These are phyloP conservation scores for Mamestra brassicae DNA, from an alignment of 2,888 invertebrate species.

Conservation along the genomic window DNA sequence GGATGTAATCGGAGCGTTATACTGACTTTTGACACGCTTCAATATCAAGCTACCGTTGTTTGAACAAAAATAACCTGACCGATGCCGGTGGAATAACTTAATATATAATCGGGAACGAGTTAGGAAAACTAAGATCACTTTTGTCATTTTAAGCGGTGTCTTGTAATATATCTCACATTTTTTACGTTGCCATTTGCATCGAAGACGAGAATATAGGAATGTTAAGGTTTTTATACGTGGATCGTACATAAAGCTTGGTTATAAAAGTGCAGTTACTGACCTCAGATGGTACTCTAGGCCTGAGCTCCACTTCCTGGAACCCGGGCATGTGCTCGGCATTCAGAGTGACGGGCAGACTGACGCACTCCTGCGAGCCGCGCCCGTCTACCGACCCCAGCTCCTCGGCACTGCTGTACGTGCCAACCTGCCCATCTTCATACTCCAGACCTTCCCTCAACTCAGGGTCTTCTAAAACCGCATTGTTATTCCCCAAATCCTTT, in stretches of 20 bases:
- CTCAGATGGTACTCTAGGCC: constrained; percentile 87
- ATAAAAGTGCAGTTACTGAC: constrained; percentile 70
- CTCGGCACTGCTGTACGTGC: constrained; percentile 87
- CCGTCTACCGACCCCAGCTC: constrained; percentile 86
- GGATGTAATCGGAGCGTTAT: constrained; percentile 35
- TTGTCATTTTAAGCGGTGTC: not conserved
- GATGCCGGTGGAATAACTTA: not conserved
- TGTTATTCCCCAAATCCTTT: constrained; percentile 87
- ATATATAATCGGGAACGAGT: not conserved
- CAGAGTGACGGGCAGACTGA: constrained; percentile 87
- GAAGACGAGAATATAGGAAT: not conserved
- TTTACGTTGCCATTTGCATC: not conserved
- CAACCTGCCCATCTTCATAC: constrained; percentile 82
- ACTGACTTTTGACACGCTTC: constrained; percentile 53
- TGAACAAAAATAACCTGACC: not conserved
- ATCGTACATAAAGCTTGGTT: constrained; percentile 1
- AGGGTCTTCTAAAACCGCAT: constrained; percentile 88
- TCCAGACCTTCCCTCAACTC: constrained; percentile 83
- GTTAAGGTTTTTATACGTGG: not conserved
- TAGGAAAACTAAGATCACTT: too few species aligned
- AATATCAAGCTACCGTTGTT: constrained; percentile 16
- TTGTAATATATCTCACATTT: not conserved
- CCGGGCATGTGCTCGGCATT: constrained; percentile 88
- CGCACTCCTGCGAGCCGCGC: constrained; percentile 87
- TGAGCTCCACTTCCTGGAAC: constrained; percentile 88